Percentiles rank a stretch among this genome's conserved stretches.
Conservation (phyloP, 1,140 invertebrate species). For the Helicoverpa zea region DNA sequence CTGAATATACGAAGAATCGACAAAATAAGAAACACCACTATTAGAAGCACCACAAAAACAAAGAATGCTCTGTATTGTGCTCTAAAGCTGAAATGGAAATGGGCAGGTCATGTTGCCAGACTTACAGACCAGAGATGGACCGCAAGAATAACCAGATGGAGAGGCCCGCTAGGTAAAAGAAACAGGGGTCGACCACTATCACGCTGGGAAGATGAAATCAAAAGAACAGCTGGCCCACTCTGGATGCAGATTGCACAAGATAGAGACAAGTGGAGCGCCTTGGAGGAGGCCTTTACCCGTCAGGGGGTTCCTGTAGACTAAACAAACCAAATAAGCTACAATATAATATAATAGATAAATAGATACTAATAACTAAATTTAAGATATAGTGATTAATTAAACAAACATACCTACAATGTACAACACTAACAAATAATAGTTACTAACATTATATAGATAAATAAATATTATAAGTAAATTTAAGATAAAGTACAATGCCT, state of each 20-base stretch:
- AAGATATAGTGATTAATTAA: no score
- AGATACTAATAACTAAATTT: no score
- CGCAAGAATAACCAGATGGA: neutral
- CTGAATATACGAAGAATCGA: neutral
- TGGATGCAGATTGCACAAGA: neutral
- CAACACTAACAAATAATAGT: no score
- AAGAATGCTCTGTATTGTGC: neutral
- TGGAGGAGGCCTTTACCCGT: neutral
- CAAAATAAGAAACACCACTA: neutral
- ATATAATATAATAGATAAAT: no score
- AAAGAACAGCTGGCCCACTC: neutral
- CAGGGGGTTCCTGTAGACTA: no score
- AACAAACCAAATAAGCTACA: no score
- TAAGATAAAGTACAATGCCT: no score
- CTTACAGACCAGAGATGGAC: neutral
- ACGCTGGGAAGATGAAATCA: neutral
- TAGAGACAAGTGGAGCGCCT: neutral
- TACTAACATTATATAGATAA: no score
- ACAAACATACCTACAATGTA: no score
- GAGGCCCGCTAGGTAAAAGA: neutral
- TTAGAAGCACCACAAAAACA: neutral
- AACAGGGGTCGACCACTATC: neutral
- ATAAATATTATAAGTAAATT: no score
- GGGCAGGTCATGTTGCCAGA: neutral
- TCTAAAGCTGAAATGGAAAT: conserved; percentile 3